Evolutionary conservation across 2,113 vertebrate genomes (phyloP).

Genomic region (Dicerorhinus sumatrensis): DNA sequence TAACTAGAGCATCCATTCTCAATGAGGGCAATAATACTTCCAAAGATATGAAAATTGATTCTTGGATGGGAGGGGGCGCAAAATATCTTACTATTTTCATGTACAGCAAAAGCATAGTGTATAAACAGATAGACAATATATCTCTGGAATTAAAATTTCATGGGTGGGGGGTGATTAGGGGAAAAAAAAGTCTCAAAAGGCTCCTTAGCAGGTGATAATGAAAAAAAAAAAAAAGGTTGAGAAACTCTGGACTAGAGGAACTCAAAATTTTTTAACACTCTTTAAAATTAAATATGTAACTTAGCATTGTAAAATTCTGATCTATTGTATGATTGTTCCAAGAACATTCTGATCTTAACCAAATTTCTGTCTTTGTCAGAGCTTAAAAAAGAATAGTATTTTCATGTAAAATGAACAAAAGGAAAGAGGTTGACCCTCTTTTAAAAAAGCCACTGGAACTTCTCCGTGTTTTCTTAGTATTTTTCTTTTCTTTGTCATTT

Average conservation of each 20-base stretch:
- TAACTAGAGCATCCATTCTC: background rate
- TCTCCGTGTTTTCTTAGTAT: background rate
- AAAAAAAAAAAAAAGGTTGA: background rate
- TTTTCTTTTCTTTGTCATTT: background rate
- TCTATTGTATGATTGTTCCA: background rate
- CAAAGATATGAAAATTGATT: background rate
- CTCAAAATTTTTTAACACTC: background rate
- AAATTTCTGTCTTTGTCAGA: background rate
- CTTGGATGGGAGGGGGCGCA: accelerated
- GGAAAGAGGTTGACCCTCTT: background rate
- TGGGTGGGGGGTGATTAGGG: background rate
- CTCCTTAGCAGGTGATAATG: background rate
- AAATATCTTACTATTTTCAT: background rate
- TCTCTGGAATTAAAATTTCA: background rate
- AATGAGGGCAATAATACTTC: background rate
- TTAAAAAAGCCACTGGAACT: background rate
- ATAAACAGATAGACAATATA: background rate
- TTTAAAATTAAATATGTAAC: background rate
- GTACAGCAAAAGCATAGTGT: background rate
- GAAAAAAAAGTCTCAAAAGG: background rate
- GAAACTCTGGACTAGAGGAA: background rate
- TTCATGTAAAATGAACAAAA: background rate
- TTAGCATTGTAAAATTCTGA: background rate
- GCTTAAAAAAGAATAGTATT: background rate
- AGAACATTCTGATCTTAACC: background rate